phyloP scores from a whole-genome alignment of 2,797 vertebrate genomes.

The Takifugu rubripes region DNA sequence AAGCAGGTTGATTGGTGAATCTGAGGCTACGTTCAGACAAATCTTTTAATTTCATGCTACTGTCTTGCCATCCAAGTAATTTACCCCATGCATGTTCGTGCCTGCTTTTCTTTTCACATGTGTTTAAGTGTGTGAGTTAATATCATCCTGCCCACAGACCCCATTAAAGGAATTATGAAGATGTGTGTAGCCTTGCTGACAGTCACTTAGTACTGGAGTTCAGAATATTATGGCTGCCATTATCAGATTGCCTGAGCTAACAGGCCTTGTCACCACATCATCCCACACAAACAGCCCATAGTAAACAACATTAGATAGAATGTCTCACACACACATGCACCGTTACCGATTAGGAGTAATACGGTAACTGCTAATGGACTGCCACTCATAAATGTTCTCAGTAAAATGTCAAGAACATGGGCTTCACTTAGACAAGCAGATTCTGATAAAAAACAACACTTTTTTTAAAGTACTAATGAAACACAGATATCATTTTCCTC shows the following conservation, averaged over 20 bases:
- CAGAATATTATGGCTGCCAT: conserved; percentile 53
- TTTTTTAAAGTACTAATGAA: conserved; percentile 20
- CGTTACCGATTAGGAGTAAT: conserved; percentile 44
- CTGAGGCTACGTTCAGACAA: too few species aligned
- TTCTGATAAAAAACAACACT: conserved; percentile 25
- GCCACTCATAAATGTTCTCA: conserved; percentile 37
- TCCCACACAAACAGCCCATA: conserved; percentile 46
- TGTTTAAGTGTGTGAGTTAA: conserved; percentile 17
- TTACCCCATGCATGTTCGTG: not conserved
- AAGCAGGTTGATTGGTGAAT: too few species aligned
- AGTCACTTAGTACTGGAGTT: conserved; percentile 45
- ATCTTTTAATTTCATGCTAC: too few species aligned
- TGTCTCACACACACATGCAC: conserved; percentile 33
- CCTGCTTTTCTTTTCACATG: conserved; percentile 7
- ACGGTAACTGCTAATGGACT: conserved; percentile 49
- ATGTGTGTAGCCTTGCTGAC: conserved; percentile 41
- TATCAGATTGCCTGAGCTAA: conserved; percentile 46
- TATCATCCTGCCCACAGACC: conserved; percentile 41
- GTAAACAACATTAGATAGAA: conserved; percentile 51
- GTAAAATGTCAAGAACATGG: conserved; percentile 37
- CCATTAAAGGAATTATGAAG: conserved; percentile 63
- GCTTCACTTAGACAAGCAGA: not conserved
- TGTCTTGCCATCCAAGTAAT: too few species aligned
- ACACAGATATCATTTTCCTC: conserved; percentile 4
- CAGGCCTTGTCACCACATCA: conserved; percentile 44